Conservation (phyloP, 2,888 invertebrate genomes). For the Cistogaster globosa region DNA sequence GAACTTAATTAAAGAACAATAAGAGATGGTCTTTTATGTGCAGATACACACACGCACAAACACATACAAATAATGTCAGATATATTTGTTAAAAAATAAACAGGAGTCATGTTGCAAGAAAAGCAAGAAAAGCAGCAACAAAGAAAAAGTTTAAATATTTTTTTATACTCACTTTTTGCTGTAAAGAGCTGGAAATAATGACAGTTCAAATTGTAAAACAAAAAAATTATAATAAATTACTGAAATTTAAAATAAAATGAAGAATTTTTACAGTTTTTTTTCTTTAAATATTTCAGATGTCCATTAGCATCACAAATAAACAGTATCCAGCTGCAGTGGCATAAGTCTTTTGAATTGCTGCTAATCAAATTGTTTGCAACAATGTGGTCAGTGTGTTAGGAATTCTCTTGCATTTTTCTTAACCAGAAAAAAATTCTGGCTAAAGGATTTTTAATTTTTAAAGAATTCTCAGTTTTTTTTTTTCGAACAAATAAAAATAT, state of each 20-base stretch:
- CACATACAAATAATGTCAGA: neutral
- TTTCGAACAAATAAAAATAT: constrained; percentile 36
- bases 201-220: constrained; percentile 1
- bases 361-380: constrained; percentile 43
- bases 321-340: neutral
- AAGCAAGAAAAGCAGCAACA: constrained; percentile 1
- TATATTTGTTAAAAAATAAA: neutral
- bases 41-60: neutral
- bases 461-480: neutral
- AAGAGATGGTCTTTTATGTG: neutral
- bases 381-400: constrained; percentile 35
- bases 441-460: constrained; percentile 20
- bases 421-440: neutral
- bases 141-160: constrained; percentile 14
- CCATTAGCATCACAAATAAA: no score
- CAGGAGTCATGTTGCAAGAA: neutral
- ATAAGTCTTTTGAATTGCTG: constrained; percentile 9
- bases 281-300: neutral
- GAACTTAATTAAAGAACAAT: constrained; percentile 60
- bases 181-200: neutral
- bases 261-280: neutral
- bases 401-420: neutral
- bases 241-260: constrained; percentile 5
- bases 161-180: neutral
- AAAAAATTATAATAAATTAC: constrained; percentile 7